Base-by-base conservation (phyloP, 2,113 vertebrate species). In the Cephalopholis sonnerati region DNA sequence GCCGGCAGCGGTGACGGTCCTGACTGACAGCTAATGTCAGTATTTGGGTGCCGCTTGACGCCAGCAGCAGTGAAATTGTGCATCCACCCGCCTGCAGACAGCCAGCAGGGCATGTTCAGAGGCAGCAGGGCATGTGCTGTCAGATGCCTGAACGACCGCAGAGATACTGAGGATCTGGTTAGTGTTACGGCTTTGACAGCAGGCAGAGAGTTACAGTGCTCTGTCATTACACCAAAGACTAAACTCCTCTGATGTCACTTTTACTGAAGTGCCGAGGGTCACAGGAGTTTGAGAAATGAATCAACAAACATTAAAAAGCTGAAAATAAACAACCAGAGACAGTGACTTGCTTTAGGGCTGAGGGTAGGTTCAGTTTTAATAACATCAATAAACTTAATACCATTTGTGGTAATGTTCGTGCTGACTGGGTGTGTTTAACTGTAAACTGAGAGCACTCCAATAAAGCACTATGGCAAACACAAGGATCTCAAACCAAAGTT, bases 21-120 rank as follows among this genome's bases (percentile, higher is more conserved):
- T 70, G 64, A 81, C 4, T 70, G 69, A 81, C 77, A 78, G 71
- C 44, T 72, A 0, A 10, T 66, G 54, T 67, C 53, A 74, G 63
- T 10, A 36, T 39, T 15, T 0, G 0, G 58, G 16, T 2, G 7
- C 22, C 12, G 24, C 18, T 50, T 44, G 12, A 64, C 41, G 22
- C 0, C 3, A 83, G 62, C 48, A 24, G 36, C 44, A 27, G 17
- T 22, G 7, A 63, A 22, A 16, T 12, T 7, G 9, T 20, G 53
- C n/a, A 54, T 63, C 66, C 25, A 50, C 48, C 46, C 4, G 17
- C 72, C 76, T 59, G 61, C 61, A 61, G 66, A 18, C 46, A 50
- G 62, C 22, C 24, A 16, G 24, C 53, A 24, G 68, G 81, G 77
- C 71, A 81, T 58, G 67, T 48, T 67, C 29, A 50, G 50, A 66